Conservation (phyloP, 2,113 vertebrate species). For the Odontophorus gujanensis region DNA sequence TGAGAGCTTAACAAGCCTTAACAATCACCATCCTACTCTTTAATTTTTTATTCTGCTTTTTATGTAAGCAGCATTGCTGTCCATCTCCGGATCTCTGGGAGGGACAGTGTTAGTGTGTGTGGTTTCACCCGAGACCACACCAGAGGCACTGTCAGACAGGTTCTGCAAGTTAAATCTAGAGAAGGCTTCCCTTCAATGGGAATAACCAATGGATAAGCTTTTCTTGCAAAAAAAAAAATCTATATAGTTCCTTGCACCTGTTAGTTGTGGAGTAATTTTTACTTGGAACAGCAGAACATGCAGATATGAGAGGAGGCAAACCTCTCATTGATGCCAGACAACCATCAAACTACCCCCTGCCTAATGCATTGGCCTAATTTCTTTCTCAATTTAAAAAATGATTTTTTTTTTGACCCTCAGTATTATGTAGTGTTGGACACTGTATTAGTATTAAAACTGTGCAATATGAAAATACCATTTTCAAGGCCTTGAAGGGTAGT, state of each 20-base stretch:
- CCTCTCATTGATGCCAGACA: neutral
- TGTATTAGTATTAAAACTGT: conserved; percentile 16
- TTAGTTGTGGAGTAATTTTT: neutral
- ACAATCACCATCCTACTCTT: neutral
- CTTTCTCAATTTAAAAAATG: neutral
- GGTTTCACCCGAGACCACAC: neutral
- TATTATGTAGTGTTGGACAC: neutral
- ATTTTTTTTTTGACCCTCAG: neutral
- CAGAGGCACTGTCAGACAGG: neutral
- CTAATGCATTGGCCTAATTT: neutral
- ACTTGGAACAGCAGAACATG: neutral
- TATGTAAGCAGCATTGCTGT: conserved; percentile 45
- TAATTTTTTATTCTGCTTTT: neutral
- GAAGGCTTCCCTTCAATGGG: neutral
- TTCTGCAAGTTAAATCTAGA: neutral
- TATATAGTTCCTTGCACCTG: neutral
- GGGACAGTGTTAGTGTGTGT: neutral
- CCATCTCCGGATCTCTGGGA: neutral
- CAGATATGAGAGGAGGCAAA: neutral
- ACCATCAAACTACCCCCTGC: neutral
- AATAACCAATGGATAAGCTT: neutral
- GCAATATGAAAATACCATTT: conserved; percentile 46
- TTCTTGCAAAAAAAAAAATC: rapidly evolving
- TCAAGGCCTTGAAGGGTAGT: neutral
- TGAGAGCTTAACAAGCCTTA: conserved; percentile 27